These are phyloP conservation scores for Lichenostomus cassidix DNA, from an alignment of 2,113 vertebrate genomes.

Conservation along the genomic window DNA sequence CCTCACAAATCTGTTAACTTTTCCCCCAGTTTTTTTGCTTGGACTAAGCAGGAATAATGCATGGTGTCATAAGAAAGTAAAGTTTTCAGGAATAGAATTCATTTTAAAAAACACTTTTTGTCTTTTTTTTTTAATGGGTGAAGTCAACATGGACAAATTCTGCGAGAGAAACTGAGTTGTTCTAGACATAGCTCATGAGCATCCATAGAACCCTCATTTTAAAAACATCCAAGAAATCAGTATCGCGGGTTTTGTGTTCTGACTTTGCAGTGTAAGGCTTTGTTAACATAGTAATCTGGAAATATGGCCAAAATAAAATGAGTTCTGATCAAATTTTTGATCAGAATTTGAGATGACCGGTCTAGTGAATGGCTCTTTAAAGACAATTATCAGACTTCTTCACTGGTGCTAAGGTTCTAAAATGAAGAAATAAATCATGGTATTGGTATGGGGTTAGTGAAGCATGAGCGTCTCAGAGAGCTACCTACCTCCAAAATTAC, in stretches of 20 bases:
- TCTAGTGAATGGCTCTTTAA: neutral
- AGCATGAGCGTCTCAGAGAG: neutral
- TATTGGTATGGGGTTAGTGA: neutral
- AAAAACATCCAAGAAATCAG: neutral
- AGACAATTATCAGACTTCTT: neutral
- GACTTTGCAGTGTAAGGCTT: neutral
- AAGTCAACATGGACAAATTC: neutral
- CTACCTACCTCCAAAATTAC: neutral
- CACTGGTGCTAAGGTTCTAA: neutral
- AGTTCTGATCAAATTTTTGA: neutral
- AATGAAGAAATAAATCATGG: neutral
- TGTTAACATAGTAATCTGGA: neutral
- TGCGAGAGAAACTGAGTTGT: neutral
- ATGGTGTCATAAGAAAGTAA: neutral
- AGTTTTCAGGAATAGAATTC: neutral
- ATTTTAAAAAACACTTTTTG: neutral
- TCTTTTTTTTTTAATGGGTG: neutral
- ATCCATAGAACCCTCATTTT: neutral
- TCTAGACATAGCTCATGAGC: neutral
- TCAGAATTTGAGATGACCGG: neutral
- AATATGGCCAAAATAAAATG: neutral
- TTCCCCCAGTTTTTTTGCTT: neutral
- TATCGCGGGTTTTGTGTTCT: neutral
- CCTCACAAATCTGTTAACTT: neutral
- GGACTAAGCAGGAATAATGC: neutral